Evolutionary conservation across 2,888 invertebrate genomes (phyloP).

Genomic region (Hecatera dysodea): DNA sequence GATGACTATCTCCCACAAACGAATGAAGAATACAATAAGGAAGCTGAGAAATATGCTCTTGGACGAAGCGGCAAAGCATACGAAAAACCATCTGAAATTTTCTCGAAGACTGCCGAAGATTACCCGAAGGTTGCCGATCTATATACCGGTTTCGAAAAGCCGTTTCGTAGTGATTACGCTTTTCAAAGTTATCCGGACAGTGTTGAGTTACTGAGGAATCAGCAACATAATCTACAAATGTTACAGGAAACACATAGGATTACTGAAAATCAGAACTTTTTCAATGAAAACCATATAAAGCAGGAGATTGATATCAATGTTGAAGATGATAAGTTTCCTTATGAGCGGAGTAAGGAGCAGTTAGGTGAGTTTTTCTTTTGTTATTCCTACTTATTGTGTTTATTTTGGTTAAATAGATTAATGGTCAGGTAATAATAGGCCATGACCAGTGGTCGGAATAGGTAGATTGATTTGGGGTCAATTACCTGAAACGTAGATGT

Average conservation of each 20-base stretch:
- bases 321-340: slow-evolving; percentile 83
- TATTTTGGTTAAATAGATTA: too few relatives aligned
- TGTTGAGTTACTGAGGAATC: slow-evolving; percentile 80
- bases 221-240: slow-evolving; percentile 84
- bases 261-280: slow-evolving; percentile 83
- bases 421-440: too few relatives aligned
- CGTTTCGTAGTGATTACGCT: slow-evolving; percentile 65
- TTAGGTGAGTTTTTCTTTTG: slow-evolving; percentile 74
- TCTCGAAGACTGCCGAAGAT: slow-evolving; percentile 51
- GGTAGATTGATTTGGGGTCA: too few relatives aligned
- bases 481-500: too few relatives aligned
- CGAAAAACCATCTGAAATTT: slow-evolving; percentile 72
- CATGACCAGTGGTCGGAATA: too few relatives aligned
- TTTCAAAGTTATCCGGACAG: slow-evolving; percentile 76
- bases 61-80: slow-evolving; percentile 79
- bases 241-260: slow-evolving; percentile 82
- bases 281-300: slow-evolving; percentile 85
- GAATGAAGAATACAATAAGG: slow-evolving; percentile 86
- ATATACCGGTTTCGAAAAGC: slow-evolving; percentile 66
- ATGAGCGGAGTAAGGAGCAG: slow-evolving; percentile 81
- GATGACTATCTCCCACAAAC: slow-evolving; percentile 85
- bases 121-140: slow-evolving; percentile 71
- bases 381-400: too few relatives aligned
- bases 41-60: slow-evolving; percentile 85
- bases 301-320: slow-evolving; percentile 81